A percentile compares a stretch with the other conserved stretches of the same genome.
Evolutionary conservation across 2,888 invertebrate genomes (phyloP).

Genomic region (Hypomecis atomaria): DNA sequence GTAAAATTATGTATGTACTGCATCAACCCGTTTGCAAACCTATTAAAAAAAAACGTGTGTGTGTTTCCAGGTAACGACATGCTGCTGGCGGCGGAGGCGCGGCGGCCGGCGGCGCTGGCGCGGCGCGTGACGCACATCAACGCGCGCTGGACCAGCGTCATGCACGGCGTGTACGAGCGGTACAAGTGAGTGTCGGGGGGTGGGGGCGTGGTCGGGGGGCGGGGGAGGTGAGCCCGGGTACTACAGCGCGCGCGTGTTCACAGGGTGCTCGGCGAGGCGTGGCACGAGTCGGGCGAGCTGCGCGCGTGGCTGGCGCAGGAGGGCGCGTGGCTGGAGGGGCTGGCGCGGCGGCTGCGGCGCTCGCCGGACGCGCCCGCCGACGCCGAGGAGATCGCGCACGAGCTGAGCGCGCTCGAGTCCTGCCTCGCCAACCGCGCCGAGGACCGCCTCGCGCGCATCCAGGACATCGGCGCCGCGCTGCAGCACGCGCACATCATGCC

Average conservation of each 20-base stretch:
- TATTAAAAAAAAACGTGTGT: neutral
- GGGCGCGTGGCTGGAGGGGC: slow-evolving; percentile 90
- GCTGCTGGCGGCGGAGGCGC: slow-evolving; percentile 81
- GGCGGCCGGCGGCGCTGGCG: slow-evolving; percentile 85
- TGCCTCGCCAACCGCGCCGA: slow-evolving; percentile 90
- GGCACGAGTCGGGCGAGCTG: slow-evolving; percentile 91
- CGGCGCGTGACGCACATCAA: slow-evolving; percentile 88
- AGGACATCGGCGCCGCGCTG: slow-evolving; percentile 89
- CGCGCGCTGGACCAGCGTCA: slow-evolving; percentile 89
- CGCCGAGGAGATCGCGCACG: slow-evolving; percentile 96
- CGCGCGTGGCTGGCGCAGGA: slow-evolving; percentile 91
- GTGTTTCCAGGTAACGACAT: slow-evolving; percentile 83
- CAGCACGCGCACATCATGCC: slow-evolving; percentile 91
- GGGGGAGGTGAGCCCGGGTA: too few relatives aligned
- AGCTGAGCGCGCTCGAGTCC: slow-evolving; percentile 89
- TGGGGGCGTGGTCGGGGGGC: neutral
- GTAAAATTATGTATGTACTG: too few relatives aligned
- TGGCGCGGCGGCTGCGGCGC: slow-evolving; percentile 90
- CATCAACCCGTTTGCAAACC: too few relatives aligned
- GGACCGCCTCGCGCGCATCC: slow-evolving; percentile 89
- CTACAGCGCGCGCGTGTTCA: slow-evolving; percentile 68
- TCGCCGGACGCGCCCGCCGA: slow-evolving; percentile 91
- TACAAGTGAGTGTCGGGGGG: slow-evolving; percentile 74
- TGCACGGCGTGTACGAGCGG: slow-evolving; percentile 87
- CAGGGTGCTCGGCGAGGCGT: slow-evolving; percentile 88